Evolutionary conservation across 2,797 vertebrate species (phyloP), one percentile per base, ranked within the genome.

Genomic region (Podarcis lilfordi): DNA sequence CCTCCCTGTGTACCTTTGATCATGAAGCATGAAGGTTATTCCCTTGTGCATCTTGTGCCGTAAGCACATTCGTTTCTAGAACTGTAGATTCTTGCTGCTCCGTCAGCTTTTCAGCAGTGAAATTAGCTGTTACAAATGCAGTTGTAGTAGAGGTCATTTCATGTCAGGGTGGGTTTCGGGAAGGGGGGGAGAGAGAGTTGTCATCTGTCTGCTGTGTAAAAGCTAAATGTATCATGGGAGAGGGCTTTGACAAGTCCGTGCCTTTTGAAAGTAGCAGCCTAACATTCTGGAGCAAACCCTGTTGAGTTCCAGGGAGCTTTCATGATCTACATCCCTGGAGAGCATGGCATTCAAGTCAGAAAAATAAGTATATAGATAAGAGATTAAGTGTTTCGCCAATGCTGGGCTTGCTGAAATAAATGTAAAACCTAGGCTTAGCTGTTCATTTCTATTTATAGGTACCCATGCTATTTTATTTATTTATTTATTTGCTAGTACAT

Each of bases 21-120:
- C 84, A 93, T 0, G 0, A 92, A 86, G 94, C 93, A 93, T 96
- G 92, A 96, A 96, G 95, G 95, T 94, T 89, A 92, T 92, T 95
- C 82, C 69, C 72, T 55, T 55, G 93, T 85, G 64, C 93, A 93
- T 68, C 82, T 89, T 95, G 93, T 92, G 90, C 86, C 29, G 21
- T 90, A 93, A 96, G 95, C 93, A 92, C 37, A 6, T 95, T 93
- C 93, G 92, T 94, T 95, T 92, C 88, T 77, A 91, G 55, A 92
- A 50, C 45, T 89, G 72, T 91, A 79, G 64, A 90, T 93, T 91
- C 74, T 94, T 94, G 89, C 89, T 93, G 88, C 89, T 93, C 85
- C 88, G 50, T 84, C 90, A 88, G 88, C 69, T 92, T 89, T 94
- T 94, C 91, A 72, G 45, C 86, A 86, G 86, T 86, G 86, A 93